Evolutionary conservation across 2,888 invertebrate species (phyloP), one percentile per base, ranked within the genome.

Genomic region (Aphrophora alni): DNA sequence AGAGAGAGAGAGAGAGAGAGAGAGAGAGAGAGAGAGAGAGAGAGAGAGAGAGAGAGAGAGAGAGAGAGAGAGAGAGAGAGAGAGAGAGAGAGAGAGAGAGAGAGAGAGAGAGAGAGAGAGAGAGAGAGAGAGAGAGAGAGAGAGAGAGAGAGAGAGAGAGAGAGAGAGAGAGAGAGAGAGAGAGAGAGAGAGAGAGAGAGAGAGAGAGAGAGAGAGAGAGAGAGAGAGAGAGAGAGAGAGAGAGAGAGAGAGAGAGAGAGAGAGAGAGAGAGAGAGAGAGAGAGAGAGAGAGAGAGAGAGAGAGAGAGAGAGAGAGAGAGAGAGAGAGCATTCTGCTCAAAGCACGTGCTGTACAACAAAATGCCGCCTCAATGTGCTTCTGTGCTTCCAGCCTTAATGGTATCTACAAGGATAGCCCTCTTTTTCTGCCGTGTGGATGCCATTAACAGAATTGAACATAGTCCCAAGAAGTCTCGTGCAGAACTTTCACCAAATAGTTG

Each of bases 271-370:
- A 27, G 74, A 44, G 75, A 24, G 26, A n/a, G 75, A 44, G 14
- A 38, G 21, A 75, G 38, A 38, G 25, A 44, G 24, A 25, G 44
- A 1, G 38, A 38, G 51, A 38, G 25, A 75, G 24, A 38, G 12
- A 24, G 38, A 44, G 21, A 25, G 70, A n/a, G 21, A 70, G 70
- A 70, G 70, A 26, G 70, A 70, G 17, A 26, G 33, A 33, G 33
- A 33, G 33, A 33, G 33, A 33, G 33, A 33, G 33, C 75, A 10
- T 33, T 33, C 1, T 33, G 69, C 24, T 69, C 76, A 44, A 27
- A 69, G 68, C 69, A 59, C 33, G 44, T 76, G 33, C 68, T 76
- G 59, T 68, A 76, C 68, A 33, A 59, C 21, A 75, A 75, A 27
- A 44, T 21, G 38, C 33, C 38, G 33, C 38, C 74, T 17, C 24